Evolutionary conservation across 2,888 invertebrate species (phyloP), one percentile per base, ranked within the genome.

Genomic region (Asteroscopus sphinx): DNA sequence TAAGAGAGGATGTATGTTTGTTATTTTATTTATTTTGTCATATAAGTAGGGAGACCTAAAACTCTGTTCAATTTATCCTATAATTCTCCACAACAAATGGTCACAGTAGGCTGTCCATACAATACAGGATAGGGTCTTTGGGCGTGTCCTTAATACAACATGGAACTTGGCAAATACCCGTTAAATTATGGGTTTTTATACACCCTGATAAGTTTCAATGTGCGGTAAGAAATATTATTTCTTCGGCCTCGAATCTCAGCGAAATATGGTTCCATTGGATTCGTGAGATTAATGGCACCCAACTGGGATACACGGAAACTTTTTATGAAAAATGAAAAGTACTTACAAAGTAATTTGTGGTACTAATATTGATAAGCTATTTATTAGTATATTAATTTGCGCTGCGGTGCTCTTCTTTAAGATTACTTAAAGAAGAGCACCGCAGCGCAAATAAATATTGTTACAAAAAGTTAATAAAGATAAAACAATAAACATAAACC

Each of bases 151-250:
- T 44, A 17, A 35, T 21, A 48, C 17, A 58, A 68, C 30, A 52
- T 36, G 37, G 46, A 40, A 42, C 12, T 56, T 52, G 58, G 62
- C 56, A 68, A 68, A 57, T 64, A 49, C 12, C 36, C 39, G 40
- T 54, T 36, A 59, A 70, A 55, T 65, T 57, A 71, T 60, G 16
- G 51, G 35, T 57, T 57, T 46, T 39, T 46, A 39, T 59, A 64
- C 53, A 61, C 40, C 15, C 52, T 33, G 36, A 44, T 60, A 58
- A 57, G 42, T 51, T 57, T 57, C 39, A 70, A 73, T 68, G 57
- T 55, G 40, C 21, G 49, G 42, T 47, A 64, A 54, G 39, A 55
- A 56, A 39, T 54, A 62, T 40, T 26, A 26, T 37, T 37, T 37
- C 52, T 56, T 32, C 44, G 12, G 6, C 2, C n/a, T 9, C 26